Base-by-base conservation (phyloP, 2,113 vertebrate species). In the Myotis brandtii region DNA sequence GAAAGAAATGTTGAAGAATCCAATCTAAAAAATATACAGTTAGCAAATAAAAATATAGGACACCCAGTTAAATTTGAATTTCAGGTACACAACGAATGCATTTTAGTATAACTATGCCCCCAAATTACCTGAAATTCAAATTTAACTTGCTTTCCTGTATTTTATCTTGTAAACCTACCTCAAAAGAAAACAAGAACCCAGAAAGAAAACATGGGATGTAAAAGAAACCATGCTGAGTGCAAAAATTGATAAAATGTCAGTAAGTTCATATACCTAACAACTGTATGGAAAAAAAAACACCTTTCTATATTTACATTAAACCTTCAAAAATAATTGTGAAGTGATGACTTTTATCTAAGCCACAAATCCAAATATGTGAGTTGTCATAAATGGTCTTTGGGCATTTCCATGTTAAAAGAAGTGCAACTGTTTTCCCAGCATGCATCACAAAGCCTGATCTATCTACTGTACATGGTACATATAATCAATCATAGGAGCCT, bases 51-150 rank as follows among this genome's bases (percentile, higher is more conserved):
- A 83, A 91, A 88, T 50, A 79, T 2, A 89, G 66, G 67, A 62
- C 4, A 67, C 23, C 4, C 40, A 52, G 21, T 62, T 62, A 93
- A 86, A 43, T 54, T 21, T 62, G 27, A 69, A 86, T 76, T 81
- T 90, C 75, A 76, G 32, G 46, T 27, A 52, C 75, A 80, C 4
- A 92, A 62, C 1, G 1, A 86, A 87, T 56, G 40, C 34, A 40
- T 88, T 48, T 64, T 72, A 54, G 14, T 20, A 34, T 62, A 67
- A 83, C 64, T 64, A 90, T 43, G 21, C 59, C 30, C 17, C 37
- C 48, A 46, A 94, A 66, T 81, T 72, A 80, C 40, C n/a, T 77
- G 75, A 85, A 66, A 95, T 86, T 89, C n/a, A 89, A 40, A 48
- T 92, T 85, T 73, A 90, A 81, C 48, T 82, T 40, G 7, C 18